phyloP scores from a whole-genome alignment of 1,140 invertebrate species.

The Anagrus nilaparvatae region DNA sequence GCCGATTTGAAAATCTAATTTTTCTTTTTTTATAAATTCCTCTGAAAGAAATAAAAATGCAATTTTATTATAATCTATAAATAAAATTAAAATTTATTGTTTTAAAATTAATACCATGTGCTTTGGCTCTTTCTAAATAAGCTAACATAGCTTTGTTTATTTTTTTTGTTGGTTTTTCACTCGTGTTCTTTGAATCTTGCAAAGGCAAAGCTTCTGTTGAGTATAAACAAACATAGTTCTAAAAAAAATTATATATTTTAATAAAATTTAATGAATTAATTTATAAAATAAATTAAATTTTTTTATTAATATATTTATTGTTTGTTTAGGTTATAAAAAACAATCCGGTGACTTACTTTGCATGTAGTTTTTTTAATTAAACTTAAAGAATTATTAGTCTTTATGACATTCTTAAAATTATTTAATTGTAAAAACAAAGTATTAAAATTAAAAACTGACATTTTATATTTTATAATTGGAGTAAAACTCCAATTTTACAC shows the following conservation, averaged over 20 bases:
- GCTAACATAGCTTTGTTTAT: constrained; percentile 79
- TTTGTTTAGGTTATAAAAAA: constrained; percentile 2
- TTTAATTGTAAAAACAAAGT: constrained; percentile 8
- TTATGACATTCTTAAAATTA: constrained; percentile 10
- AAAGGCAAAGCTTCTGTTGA: constrained; percentile 4
- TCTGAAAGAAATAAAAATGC: constrained; percentile 42
- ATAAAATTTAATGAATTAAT: neutral
- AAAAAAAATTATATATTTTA: too few relatives aligned
- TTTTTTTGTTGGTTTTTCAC: constrained; percentile 32
- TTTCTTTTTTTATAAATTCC: constrained; percentile 75
- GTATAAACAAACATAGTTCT: constrained; percentile 8
- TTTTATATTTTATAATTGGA: too few relatives aligned
- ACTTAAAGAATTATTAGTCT: neutral
- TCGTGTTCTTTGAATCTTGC: neutral
- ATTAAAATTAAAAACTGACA: constrained; percentile 9
- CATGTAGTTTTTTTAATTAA: neutral
- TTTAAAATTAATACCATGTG: constrained; percentile 49
- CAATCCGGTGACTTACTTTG: neutral
- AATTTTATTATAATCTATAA: neutral
- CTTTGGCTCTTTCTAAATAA: constrained; percentile 70
- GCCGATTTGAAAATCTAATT: constrained; percentile 78
- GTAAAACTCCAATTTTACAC: too few relatives aligned
- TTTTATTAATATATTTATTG: neutral
- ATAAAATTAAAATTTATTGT: constrained; percentile 2
- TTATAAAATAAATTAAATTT: neutral